Evolutionary conservation across 2,113 vertebrate genomes (phyloP), one percentile per base, ranked within the genome.

Genomic region (Ageneiosus marmoratus): DNA sequence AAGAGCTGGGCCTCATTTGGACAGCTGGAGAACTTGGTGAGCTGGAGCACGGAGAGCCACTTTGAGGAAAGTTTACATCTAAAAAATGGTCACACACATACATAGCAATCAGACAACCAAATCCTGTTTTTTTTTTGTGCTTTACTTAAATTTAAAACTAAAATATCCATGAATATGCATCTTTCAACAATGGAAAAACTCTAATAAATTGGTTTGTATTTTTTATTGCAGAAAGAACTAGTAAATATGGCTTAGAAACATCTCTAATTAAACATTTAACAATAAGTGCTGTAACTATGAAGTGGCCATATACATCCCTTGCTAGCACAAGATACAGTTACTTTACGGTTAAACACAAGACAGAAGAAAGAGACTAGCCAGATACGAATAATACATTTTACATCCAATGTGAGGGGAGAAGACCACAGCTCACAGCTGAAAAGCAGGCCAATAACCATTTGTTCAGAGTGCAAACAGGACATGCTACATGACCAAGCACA

Each of bases 1-100:
- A 93, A 0, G 97, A 97, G 91, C 96, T 99, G 84, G 98, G 98
- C 6, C 98, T 95, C 83, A 97, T 95, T 88, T 98, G 97, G 9
- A 96, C 92, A 0, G 96, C 97, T 0, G 97, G 96, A 0, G 97
- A 99, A 44, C 95, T 97, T 0, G 97, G 97, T 51, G 95, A 97
- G 92, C 97, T 99, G 89, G 97, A 96, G 89, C 95, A 95, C 0
- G 96, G 96, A 41, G 98, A 98, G 0, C 91, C 95, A 88, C 94
- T 98, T 92, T 96, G 97, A 1, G 97, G 95, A 7, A 98, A 96
- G 51, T 86, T 91, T 1, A 93, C 89, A 80, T 98, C 97, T 99
- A 93, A 15, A n/a, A 93, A 16, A 89, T 70, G 87, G 6, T 89
- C 76, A 86, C 2, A 83, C 24, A 44, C 16, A 58, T 5, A 53